phyloP scores from a whole-genome alignment of 2,113 vertebrate genomes.

The Saguinus midas region DNA sequence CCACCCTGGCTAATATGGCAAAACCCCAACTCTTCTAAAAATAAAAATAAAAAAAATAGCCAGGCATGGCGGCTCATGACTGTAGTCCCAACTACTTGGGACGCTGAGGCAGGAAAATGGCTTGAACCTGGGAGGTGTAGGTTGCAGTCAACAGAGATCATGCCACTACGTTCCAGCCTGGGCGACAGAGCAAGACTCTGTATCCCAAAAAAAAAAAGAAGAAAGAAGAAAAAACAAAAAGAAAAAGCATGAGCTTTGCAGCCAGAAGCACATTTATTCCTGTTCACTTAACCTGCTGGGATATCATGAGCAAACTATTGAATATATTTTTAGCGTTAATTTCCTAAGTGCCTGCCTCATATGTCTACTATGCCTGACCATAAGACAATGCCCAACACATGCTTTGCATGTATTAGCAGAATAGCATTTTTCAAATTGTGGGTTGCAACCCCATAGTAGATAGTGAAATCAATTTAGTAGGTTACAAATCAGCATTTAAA shows the following conservation, averaged over 20 bases:
- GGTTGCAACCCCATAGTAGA: not conserved
- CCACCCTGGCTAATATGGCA: too few species aligned
- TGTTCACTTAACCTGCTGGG: not conserved
- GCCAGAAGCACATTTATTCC: not conserved
- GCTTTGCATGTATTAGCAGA: not conserved
- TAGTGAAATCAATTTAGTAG: constrained; percentile 32
- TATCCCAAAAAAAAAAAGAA: too few species aligned
- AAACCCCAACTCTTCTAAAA: too few species aligned
- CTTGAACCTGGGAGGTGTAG: too few species aligned
- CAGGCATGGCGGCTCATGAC: too few species aligned
- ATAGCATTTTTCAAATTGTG: not conserved
- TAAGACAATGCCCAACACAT: not conserved
- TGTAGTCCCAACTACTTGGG: too few species aligned
- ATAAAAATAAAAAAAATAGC: too few species aligned
- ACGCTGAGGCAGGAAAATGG: too few species aligned
- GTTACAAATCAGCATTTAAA: not conserved
- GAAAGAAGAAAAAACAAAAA: too few species aligned
- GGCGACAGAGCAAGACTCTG: too few species aligned
- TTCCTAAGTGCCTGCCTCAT: not conserved
- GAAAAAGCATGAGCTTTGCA: not conserved
- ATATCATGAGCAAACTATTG: not conserved
- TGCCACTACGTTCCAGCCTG: too few species aligned
- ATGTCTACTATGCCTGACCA: not conserved
- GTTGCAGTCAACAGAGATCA: too few species aligned
- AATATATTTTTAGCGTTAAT: not conserved